phyloP scores from a whole-genome alignment of 1,140 invertebrate species.

The Aplysia californica region DNA sequence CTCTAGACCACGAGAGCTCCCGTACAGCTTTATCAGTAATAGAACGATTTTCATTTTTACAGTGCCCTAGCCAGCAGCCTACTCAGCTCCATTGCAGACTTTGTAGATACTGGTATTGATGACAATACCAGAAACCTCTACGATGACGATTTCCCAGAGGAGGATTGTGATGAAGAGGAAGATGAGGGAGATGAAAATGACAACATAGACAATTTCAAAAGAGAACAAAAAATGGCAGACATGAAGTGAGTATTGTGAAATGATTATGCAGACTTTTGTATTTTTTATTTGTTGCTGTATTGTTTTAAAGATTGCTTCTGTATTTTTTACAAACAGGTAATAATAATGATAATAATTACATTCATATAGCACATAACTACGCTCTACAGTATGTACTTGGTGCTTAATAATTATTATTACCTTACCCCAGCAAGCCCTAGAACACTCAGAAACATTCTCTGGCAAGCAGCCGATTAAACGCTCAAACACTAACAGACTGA shows the following conservation, averaged over 20 bases:
- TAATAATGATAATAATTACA: background rate
- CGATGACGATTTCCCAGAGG: conserved; percentile 40
- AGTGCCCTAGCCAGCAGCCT: conserved; percentile 69
- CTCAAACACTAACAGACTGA: no score
- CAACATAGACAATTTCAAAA: conserved; percentile 7
- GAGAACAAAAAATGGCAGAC: background rate
- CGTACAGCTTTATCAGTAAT: no score
- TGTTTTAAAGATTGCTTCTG: background rate
- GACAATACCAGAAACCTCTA: conserved; percentile 66
- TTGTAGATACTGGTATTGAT: conserved; percentile 70
- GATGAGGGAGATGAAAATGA: conserved; percentile 19
- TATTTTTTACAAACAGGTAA: background rate
- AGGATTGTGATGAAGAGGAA: conserved; percentile 5
- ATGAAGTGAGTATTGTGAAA: conserved; percentile 10
- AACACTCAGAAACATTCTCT: no score
- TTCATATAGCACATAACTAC: no score
- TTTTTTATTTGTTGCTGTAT: background rate
- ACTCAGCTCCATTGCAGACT: conserved; percentile 70
- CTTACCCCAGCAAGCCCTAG: no score
- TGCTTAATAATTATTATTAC: no score
- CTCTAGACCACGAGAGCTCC: no score
- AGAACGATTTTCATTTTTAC: no score
- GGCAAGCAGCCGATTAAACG: no score
- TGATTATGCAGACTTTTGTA: background rate
- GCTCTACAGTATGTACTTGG: no score